A percentile compares a stretch with the other conserved stretches of the same genome.
Evolutionary conservation across 2,888 invertebrate genomes (phyloP).

Genomic region (Agrochola litura): DNA sequence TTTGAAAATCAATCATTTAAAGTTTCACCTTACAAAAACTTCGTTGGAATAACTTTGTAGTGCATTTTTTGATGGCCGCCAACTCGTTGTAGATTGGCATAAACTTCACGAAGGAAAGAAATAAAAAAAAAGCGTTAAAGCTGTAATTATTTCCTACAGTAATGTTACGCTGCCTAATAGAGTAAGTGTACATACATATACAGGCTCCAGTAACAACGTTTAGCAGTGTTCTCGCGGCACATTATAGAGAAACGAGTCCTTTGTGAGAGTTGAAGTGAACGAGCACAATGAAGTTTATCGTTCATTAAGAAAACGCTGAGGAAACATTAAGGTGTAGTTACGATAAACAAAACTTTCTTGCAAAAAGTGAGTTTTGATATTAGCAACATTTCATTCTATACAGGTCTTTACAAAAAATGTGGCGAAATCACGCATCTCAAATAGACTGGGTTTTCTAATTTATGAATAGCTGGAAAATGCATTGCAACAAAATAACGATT

Average conservation of each 20-base stretch:
- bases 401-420: not conserved
- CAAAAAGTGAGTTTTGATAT: not conserved
- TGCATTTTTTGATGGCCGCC: constrained; percentile 10
- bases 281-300: constrained; percentile 10
- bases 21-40: constrained; percentile 66
- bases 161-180: constrained; percentile 2
- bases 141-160: constrained; percentile 10
- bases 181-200: constrained; percentile 28
- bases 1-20: constrained; percentile 60
- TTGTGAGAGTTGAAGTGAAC: constrained; percentile 10
- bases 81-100: constrained; percentile 31
- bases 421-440: not conserved
- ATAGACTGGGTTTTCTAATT: not conserved
- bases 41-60: constrained; percentile 22
- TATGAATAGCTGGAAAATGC: not conserved
- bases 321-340: constrained; percentile 1
- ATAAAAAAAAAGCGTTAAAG: constrained; percentile 9
- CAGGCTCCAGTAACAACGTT: not conserved
- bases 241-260: not conserved
- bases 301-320: constrained; percentile 24
- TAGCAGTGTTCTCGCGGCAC: not conserved
- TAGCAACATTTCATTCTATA: not conserved
- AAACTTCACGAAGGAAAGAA: constrained; percentile 17
- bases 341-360: not conserved
- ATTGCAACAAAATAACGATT: not conserved